Percentiles rank a stretch among this genome's conserved stretches.
Evolutionary conservation across 2,888 invertebrate genomes (phyloP).

Genomic region (Brachyptera risi): DNA sequence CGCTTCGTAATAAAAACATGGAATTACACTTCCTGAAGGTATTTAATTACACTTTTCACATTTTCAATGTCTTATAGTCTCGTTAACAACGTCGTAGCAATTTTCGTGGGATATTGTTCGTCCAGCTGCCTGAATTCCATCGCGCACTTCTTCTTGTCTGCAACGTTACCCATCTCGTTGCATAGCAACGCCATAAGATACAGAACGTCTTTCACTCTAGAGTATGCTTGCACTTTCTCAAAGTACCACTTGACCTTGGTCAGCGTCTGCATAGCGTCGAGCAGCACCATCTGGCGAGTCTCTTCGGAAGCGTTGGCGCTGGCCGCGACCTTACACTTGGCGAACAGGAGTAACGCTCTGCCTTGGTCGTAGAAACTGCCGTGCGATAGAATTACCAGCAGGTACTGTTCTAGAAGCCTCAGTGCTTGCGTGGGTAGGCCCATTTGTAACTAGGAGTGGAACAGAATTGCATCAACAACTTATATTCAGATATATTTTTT

Average conservation of each 20-base stretch:
- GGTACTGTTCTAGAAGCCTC: slow-evolving; percentile 61
- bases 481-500: too few species aligned
- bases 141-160: slow-evolving; percentile 76
- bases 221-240: slow-evolving; percentile 68
- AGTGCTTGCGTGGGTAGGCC: slow-evolving; percentile 74
- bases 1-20: too few species aligned
- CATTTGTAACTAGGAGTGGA: slow-evolving; percentile 59
- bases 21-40: too few species aligned
- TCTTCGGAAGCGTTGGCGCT: slow-evolving; percentile 47
- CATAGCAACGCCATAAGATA: slow-evolving; percentile 71
- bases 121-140: slow-evolving; percentile 75
- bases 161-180: slow-evolving; percentile 64
- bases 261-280: slow-evolving; percentile 57
- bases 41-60: too few species aligned
- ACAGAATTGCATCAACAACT: not conserved
- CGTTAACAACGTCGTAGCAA: slow-evolving; percentile 27
- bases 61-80: too few species aligned
- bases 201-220: slow-evolving; percentile 67
- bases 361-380: slow-evolving; percentile 79
- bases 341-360: slow-evolving; percentile 68
- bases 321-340: slow-evolving; percentile 71
- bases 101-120: slow-evolving; percentile 62
- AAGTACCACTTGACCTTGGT: slow-evolving; percentile 66
- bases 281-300: slow-evolving; percentile 50
- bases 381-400: slow-evolving; percentile 70